Conservation (phyloP, 30 jellyfish, hydroid and myxozoan species). For the Chironex yamaguchii region DNA sequence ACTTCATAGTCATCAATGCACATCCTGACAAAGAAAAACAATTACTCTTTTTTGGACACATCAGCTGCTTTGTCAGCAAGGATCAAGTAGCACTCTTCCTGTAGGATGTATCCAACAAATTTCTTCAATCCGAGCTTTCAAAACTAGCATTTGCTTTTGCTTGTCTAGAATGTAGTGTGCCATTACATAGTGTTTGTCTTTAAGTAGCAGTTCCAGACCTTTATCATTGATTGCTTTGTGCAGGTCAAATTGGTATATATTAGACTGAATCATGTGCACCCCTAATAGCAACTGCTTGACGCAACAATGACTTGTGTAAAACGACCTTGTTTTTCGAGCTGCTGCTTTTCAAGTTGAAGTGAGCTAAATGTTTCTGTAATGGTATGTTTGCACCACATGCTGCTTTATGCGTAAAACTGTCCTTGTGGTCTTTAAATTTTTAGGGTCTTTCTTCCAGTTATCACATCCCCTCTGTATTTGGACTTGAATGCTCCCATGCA, state of each 20-base stretch:
- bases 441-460: slow-evolving; percentile 63
- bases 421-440: slow-evolving; percentile 18
- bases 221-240: slow-evolving; percentile 34
- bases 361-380: slow-evolving; percentile 38
- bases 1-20: slow-evolving; percentile 56
- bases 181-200: slow-evolving; percentile 29
- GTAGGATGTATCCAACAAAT: slow-evolving; percentile 30
- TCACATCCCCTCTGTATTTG: slow-evolving; percentile 34
- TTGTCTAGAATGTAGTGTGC: slow-evolving; percentile 61
- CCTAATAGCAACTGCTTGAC: slow-evolving; percentile 58
- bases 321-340: slow-evolving; percentile 24
- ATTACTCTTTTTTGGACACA: slow-evolving; percentile 53
- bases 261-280: slow-evolving; percentile 49
- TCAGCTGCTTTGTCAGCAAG: slow-evolving; percentile 61
- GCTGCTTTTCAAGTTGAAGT: slow-evolving; percentile 40
- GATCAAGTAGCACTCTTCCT: slow-evolving; percentile 21
- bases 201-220: slow-evolving; percentile 34
- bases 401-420: slow-evolving; percentile 4
- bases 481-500: slow-evolving; percentile 26
- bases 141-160: slow-evolving; percentile 47
- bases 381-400: slow-evolving; percentile 25
- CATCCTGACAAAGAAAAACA: slow-evolving; percentile 57
- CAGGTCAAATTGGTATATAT: slow-evolving; percentile 47
- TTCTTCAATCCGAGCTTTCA: slow-evolving; percentile 49
- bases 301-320: slow-evolving; percentile 43